Conservation (phyloP, 2,797 vertebrate species). For the Amazonetta brasiliensis region DNA sequence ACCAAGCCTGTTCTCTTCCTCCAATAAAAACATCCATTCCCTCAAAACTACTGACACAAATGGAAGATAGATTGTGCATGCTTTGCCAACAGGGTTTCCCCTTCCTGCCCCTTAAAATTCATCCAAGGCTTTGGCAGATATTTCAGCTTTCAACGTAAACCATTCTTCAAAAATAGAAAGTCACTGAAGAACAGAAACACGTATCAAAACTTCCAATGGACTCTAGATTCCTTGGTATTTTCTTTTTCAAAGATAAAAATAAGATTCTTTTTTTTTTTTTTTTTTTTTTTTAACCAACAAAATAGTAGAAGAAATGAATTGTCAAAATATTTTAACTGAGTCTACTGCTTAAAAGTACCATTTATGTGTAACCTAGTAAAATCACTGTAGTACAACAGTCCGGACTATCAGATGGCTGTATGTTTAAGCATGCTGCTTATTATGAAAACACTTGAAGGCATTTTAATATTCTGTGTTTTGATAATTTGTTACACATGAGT, state of each 20-base stretch:
- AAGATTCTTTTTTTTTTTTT: not conserved
- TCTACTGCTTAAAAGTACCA: not conserved
- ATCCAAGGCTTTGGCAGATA: not conserved
- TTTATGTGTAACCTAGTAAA: not conserved
- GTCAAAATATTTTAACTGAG: not conserved
- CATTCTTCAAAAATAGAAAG: not conserved
- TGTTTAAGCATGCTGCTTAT: not conserved
- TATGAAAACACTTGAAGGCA: slow-evolving; percentile 29
- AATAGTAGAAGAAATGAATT: not conserved
- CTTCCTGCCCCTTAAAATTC: not conserved
- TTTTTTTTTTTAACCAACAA: slow-evolving; percentile 16
- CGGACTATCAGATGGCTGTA: slow-evolving; percentile 2
- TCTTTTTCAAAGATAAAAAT: not conserved
- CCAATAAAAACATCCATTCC: slow-evolving; percentile 27
- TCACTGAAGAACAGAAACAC: not conserved
- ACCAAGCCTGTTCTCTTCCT: slow-evolving; percentile 21
- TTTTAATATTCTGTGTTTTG: slow-evolving; percentile 33
- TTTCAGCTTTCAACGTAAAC: not conserved
- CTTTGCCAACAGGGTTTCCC: not conserved
- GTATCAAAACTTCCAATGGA: not conserved
- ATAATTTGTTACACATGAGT: slow-evolving; percentile 3
- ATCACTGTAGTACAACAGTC: not conserved
- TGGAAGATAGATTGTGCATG: not conserved
- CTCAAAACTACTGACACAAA: not conserved
- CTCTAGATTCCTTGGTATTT: not conserved